Evolutionary conservation across 2,888 invertebrate genomes (phyloP), one percentile per base, ranked within the genome.

Genomic region (Drosophila buzzatii): DNA sequence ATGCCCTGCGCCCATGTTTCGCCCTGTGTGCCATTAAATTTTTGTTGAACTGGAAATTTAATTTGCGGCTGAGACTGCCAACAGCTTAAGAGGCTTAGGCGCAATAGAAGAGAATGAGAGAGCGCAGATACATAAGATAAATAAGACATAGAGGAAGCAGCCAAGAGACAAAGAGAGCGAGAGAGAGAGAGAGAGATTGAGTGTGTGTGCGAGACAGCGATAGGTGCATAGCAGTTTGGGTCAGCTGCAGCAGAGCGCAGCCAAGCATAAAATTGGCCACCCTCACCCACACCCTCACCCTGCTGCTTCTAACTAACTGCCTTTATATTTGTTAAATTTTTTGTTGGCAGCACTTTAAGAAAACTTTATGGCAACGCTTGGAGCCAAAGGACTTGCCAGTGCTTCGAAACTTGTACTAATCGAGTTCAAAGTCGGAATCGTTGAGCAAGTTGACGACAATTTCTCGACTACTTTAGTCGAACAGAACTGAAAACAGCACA

Each of bases 21-120:
- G 3, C 41, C 20, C 55, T 64, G 57, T 77, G 79, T 75, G 85
- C 82, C 76, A 87, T 84, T 84, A 85, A 84, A 84, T 87, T 84
- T 58, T 73, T 70, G 57, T 53, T 66, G 51, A 64, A 68, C 51
- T 77, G 64, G 56, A 85, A 87, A 84, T 84, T 84, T 71, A 84
- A 84, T 84, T 84, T 84, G 84, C 59, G 85, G 82, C 63, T 66
- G 59, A 72, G 77, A 73, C 82, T 59, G 74, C 70, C 74, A 79
- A 65, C 57, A 72, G 78, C 78, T 70, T 60, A 77, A 73, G 60
- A 60, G 69, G 62, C 64, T 73, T 73, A 31, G 42, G 47, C 44
- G 53, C 10, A 18, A 55, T 41, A 55, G 55, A 55, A 63, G 47
- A 59, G 65, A 55, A 44, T 39, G 59, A 18, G 45, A 51, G 35